phyloP scores from a whole-genome alignment of 2,113 vertebrate species.

The Bombycilla garrulus region DNA sequence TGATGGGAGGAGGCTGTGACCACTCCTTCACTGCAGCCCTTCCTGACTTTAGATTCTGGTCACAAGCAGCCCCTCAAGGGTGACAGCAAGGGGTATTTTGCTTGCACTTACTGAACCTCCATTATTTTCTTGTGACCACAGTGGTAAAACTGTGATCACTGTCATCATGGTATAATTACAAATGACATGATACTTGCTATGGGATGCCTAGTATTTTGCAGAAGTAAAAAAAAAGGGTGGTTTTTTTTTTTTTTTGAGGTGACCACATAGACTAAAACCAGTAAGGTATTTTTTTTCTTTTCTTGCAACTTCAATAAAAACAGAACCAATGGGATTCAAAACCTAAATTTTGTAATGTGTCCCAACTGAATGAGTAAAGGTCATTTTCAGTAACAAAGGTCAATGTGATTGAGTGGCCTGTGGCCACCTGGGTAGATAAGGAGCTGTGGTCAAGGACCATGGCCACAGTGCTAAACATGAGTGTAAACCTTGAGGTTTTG shows the following conservation, averaged over 20 bases:
- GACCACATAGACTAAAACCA: background rate
- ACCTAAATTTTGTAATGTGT: background rate
- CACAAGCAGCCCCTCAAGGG: conserved; percentile 28
- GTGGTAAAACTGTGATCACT: conserved; percentile 48
- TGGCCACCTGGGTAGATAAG: background rate
- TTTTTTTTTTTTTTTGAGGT: background rate
- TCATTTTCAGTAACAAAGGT: background rate
- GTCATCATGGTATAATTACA: conserved; percentile 48
- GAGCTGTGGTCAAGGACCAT: background rate
- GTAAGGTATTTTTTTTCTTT: background rate
- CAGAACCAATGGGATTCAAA: background rate
- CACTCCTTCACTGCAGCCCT: background rate
- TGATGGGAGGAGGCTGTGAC: background rate
- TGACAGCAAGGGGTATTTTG: conserved; percentile 17
- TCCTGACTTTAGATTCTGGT: conserved; percentile 28
- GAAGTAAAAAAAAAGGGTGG: background rate
- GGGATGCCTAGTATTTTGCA: background rate
- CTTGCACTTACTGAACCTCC: conserved; percentile 30
- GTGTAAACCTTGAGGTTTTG: background rate
- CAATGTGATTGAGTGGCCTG: background rate
- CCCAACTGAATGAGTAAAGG: background rate
- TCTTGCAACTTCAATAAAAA: background rate
- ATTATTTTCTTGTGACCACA: conserved; percentile 54
- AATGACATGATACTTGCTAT: background rate
- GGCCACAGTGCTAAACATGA: background rate